Evolutionary conservation across 2,797 vertebrate species (phyloP).

Genomic region (Phalloptychus januarius): DNA sequence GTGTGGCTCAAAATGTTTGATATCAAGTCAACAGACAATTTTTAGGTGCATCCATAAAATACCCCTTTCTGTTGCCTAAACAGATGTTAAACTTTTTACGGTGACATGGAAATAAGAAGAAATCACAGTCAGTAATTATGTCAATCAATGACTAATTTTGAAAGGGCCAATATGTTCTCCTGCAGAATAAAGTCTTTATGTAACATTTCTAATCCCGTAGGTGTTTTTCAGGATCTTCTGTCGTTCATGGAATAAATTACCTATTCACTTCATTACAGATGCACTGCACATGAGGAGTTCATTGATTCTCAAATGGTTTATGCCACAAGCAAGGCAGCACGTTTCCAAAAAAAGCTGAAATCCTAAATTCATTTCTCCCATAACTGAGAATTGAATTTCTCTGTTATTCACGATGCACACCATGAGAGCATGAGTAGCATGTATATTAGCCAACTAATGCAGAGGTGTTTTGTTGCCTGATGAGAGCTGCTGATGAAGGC

Average conservation of each 20-base stretch:
- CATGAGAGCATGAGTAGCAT: constrained; percentile 29
- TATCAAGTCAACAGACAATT: neutral
- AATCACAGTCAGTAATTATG: neutral
- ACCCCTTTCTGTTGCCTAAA: neutral
- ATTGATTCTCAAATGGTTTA: neutral
- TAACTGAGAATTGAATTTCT: constrained; percentile 19
- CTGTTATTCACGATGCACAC: constrained; percentile 28
- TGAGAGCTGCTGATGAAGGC: constrained; percentile 28
- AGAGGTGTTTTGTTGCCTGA: constrained; percentile 28
- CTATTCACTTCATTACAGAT: constrained; percentile 16
- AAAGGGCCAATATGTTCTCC: neutral
- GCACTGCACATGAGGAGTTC: neutral
- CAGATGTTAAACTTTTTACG: neutral
- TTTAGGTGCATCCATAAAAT: neutral
- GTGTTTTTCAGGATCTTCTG: constrained; percentile 14
- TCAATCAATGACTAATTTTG: neutral
- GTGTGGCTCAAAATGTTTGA: neutral
- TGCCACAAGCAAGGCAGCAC: neutral
- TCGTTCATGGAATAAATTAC: constrained; percentile 20
- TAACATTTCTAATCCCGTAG: neutral
- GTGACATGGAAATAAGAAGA: neutral
- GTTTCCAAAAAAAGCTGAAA: neutral
- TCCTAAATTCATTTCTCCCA: neutral
- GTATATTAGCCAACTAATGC: constrained; percentile 36
- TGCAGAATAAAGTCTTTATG: constrained; percentile 4